phyloP scores from a whole-genome alignment of 1,140 invertebrate species.

The Parasteatoda tepidariorum region DNA sequence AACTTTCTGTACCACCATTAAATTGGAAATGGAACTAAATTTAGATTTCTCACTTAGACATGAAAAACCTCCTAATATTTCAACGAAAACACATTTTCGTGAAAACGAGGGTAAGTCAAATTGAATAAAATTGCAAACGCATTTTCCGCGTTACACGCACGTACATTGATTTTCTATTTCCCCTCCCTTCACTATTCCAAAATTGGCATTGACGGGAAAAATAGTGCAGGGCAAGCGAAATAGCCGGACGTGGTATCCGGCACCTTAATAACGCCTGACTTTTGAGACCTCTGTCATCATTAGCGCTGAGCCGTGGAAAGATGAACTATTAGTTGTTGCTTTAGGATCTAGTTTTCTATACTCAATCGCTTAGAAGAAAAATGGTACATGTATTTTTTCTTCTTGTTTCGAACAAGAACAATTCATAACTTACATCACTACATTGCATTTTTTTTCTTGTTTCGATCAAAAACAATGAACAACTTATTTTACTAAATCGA shows the following conservation, averaged over 20 bases:
- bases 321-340: not conserved
- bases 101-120: not conserved
- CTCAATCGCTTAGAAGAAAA: too few relatives aligned
- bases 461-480: too few relatives aligned
- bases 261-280: slow-evolving; percentile 22
- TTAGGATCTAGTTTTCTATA: too few relatives aligned
- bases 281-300: slow-evolving; percentile 1
- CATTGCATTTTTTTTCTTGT: too few relatives aligned
- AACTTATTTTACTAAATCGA: too few relatives aligned
- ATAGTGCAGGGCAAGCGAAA: not conserved
- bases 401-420: not conserved
- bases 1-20: too few relatives aligned
- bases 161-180: slow-evolving; percentile 46
- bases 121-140: slow-evolving; percentile 21
- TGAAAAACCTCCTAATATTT: not conserved
- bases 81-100: not conserved
- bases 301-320: not conserved
- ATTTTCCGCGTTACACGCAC: not conserved
- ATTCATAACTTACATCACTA: too few relatives aligned
- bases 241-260: slow-evolving; percentile 38
- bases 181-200: slow-evolving; percentile 3
- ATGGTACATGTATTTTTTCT: not conserved
- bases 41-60: too few relatives aligned
- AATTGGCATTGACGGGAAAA: slow-evolving; percentile 15
- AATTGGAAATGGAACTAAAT: too few relatives aligned